Base-by-base conservation (phyloP, 2,888 invertebrate genomes). In the Anthrax anthrax region DNA sequence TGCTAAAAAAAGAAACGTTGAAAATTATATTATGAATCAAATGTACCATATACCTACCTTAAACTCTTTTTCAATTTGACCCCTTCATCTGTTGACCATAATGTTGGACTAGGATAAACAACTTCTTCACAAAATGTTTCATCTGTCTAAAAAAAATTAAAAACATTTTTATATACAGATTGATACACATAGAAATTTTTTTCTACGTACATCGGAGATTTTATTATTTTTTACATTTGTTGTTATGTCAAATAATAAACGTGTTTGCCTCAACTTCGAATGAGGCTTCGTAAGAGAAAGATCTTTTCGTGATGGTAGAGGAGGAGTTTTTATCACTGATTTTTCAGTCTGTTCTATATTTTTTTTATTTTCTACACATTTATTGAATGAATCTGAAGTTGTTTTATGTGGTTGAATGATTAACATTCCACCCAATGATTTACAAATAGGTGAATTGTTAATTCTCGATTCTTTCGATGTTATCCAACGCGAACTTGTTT, bases 41-140 rank as follows among this genome's bases (percentile, higher is more conserved):
- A 29, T 10, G 8, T 29, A 10, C 12, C 8, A 29, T 23, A 10
- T 29, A 6, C 44, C 6, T 47, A 50, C 49, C 47, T 47, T 32
- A 42, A 34, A 14, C 36, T 43, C 39, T 39, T 47, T 37, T 47
- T 13, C 12, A 29, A 19, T 44, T 57, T 60, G 62, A 60, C 57
- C 4, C 54, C n/a, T 38, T 37, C 29, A 17, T 13, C 17, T 23
- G 19, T 45, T 29, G 55, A 56, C 1, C 55, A 19, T 6, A 53
- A 48, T 9, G 52, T 59, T 9, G 67, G 66, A 47, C 65, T 66
- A 3, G 56, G 58, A 32, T 54, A 56, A 23, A 63, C 60, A 4
- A 57, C 47, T 14, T 63, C 62, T 6, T 60, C 61, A 43, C 52
- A 53, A 40, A 51, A 51, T 13, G 55, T 56, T 9, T 51, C 46